phyloP scores from a whole-genome alignment of 2,888 invertebrate species.

The Acronicta psi region DNA sequence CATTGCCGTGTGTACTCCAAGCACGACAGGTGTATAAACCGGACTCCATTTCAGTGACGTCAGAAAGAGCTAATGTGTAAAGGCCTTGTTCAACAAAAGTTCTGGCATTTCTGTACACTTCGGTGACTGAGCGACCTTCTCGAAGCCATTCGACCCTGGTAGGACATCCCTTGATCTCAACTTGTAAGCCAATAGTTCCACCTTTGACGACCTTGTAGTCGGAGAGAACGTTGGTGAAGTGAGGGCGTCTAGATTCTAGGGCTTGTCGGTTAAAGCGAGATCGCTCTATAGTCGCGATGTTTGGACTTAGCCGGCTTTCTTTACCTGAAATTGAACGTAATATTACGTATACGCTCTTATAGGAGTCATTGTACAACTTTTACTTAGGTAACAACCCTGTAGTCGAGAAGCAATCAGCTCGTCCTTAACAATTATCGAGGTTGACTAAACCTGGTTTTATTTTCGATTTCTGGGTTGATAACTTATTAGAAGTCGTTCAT shows the following conservation, averaged over 20 bases:
- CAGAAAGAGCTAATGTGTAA: slow-evolving; percentile 92
- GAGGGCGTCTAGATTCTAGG: slow-evolving; percentile 90
- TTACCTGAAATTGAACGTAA: slow-evolving; percentile 65
- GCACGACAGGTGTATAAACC: slow-evolving; percentile 94
- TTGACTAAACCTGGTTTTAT: too few species aligned
- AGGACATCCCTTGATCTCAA: slow-evolving; percentile 92
- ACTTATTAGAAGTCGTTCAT: too few species aligned
- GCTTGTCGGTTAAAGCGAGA: slow-evolving; percentile 75
- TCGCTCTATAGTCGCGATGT: slow-evolving; percentile 73
- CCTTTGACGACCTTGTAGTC: slow-evolving; percentile 93
- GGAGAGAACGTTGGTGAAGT: slow-evolving; percentile 91
- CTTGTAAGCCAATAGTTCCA: slow-evolving; percentile 94
- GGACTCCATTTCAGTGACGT: slow-evolving; percentile 92
- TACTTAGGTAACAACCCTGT: too few species aligned
- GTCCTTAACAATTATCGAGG: too few species aligned
- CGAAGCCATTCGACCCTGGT: slow-evolving; percentile 94
- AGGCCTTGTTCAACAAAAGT: slow-evolving; percentile 91
- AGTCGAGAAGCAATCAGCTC: too few species aligned
- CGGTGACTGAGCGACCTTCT: slow-evolving; percentile 89
- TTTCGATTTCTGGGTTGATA: too few species aligned
- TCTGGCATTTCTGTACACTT: slow-evolving; percentile 90
- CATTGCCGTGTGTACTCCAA: slow-evolving; percentile 92
- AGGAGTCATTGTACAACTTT: too few species aligned
- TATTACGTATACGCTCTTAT: too few species aligned
- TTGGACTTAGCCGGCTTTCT: slow-evolving; percentile 71